Evolutionary conservation across 30 jellyfish, hydroid and myxozoan species (phyloP), one percentile per base, ranked within the genome.

Genomic region (Cassiopea andromeda): DNA sequence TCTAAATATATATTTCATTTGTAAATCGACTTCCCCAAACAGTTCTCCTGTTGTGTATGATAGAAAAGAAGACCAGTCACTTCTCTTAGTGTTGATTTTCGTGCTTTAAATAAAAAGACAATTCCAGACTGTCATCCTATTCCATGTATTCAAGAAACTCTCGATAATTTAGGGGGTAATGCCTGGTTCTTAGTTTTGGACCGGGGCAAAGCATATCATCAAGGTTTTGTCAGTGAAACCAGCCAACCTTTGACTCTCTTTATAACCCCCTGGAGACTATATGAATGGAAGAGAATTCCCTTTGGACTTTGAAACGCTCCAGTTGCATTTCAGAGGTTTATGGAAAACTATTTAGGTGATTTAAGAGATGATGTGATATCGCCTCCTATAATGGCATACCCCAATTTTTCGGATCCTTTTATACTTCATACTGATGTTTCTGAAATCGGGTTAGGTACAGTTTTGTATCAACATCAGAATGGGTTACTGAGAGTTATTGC

Each of bases 251-350:
- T 57, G 45, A 86, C 96, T 6, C 93, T 90, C 2, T 85, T 92
- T 73, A 73, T 73, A 8, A 92, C 97, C 49, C 97, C 98, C 15
- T 87, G 85, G 96, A 97, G 91, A 44, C 85, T 87, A 15, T 92
- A 44, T 74, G 94, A 87, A 76, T 87, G 96, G 86, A 87, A 44
- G 3, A 7, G 95, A 38, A 79, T 88, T 60, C 95, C 89, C 19
- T 78, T 88, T 38, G 95, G 88, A n/a, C 72, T 85, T 9, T 1
- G 43, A 38, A 81, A 47, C 14, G 91, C 94, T 13, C 91, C 91
- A 15, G 91, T 17, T 48, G 83, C 66, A 7, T 81, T 81, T 75
- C 90, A 81, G 47, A 58, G 90, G 50, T 81, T 10, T 48, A 81
- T 81, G 90, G 87, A 77, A 49, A 68, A 13, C 54, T 48, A 89